These are phyloP conservation scores for Presbytis comata DNA, from an alignment of 2,797 vertebrate genomes.

Conservation along the genomic window DNA sequence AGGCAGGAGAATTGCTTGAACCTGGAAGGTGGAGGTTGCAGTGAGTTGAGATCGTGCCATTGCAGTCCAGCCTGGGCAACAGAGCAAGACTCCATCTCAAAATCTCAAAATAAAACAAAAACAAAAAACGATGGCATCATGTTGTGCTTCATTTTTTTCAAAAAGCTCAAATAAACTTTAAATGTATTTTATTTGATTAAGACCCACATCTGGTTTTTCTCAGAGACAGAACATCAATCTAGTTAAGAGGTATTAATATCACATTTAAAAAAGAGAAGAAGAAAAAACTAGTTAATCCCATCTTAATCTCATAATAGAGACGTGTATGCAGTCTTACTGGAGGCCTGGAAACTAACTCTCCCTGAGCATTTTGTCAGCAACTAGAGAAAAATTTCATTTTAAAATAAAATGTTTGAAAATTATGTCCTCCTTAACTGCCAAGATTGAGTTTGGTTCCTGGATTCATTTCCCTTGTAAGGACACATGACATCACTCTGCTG, in stretches of 20 bases:
- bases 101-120: no score
- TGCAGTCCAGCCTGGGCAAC: no score
- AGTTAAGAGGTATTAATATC: constrained; percentile 19
- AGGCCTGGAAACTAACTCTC: not conserved
- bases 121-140: not conserved
- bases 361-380: constrained; percentile 29
- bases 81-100: no score
- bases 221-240: not conserved
- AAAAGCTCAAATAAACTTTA: constrained; percentile 5
- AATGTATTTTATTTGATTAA: constrained; percentile 31
- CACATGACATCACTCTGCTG: constrained; percentile 9
- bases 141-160: not conserved
- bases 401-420: constrained; percentile 52
- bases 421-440: constrained; percentile 24
- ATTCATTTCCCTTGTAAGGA: constrained; percentile 32
- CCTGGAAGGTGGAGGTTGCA: no score
- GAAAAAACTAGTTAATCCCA: not conserved
- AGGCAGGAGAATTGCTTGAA: no score
- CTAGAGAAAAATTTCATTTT: constrained; percentile 42
- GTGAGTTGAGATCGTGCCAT: no score
- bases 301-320: constrained; percentile 12
- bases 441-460: constrained; percentile 13
- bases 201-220: not conserved
- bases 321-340: not conserved
- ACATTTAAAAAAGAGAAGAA: constrained; percentile 23